These are phyloP conservation scores for Noctua fimbriata DNA, from an alignment of 2,888 invertebrate species.

Conservation along the genomic window DNA sequence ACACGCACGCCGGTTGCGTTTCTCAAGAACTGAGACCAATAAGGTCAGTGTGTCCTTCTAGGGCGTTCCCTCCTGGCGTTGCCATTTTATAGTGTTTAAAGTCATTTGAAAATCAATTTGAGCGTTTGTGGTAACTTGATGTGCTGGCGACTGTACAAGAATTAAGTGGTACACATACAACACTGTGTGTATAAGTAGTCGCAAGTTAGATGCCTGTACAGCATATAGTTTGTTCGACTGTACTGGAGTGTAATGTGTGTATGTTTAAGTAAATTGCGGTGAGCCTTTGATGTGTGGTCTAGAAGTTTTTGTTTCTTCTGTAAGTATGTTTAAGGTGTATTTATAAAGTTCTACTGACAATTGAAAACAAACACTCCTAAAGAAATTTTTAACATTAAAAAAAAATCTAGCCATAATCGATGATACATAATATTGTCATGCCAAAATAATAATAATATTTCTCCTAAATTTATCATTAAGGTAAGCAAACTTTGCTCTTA, in stretches of 20 bases:
- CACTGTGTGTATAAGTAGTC: neutral
- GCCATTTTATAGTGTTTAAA: too few species aligned
- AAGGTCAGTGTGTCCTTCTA: too few species aligned
- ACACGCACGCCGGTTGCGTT: neutral
- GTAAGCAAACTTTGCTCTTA: neutral
- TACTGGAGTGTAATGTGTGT: slow-evolving; percentile 2
- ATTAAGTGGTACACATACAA: neutral
- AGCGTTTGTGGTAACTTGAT: too few species aligned
- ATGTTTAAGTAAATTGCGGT: slow-evolving; percentile 29
- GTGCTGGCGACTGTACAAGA: too few species aligned
- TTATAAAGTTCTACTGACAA: neutral
- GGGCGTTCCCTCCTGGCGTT: neutral
- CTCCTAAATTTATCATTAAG: neutral
- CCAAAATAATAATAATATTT: neutral
- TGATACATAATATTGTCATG: neutral
- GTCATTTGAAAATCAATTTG: too few species aligned
- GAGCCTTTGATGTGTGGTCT: slow-evolving; percentile 36
- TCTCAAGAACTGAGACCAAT: too few species aligned
- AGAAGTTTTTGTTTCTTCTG: slow-evolving; percentile 16
- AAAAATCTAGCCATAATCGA: neutral
- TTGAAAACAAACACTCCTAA: neutral
- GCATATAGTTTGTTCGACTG: neutral
- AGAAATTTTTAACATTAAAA: neutral
- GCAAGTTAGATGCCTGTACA: neutral
- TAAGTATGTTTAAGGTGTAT: neutral